Evolutionary conservation across 2,113 vertebrate genomes (phyloP).

Genomic region (Scartelaos histophorus): DNA sequence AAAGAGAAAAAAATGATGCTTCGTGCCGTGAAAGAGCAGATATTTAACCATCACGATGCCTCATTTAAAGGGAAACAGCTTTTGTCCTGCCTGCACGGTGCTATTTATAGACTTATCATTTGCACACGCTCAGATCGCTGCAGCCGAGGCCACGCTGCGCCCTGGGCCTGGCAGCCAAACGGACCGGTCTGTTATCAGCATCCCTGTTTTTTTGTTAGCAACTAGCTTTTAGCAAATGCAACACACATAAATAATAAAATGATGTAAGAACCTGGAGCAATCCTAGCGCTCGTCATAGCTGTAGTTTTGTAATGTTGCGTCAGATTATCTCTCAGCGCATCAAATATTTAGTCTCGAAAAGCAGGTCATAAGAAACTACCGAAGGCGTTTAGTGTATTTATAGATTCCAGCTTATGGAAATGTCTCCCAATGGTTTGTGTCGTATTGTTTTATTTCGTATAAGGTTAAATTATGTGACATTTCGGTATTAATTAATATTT

Average conservation of each 20-base stretch:
- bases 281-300: not conserved
- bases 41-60: slow-evolving; percentile 30
- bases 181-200: slow-evolving; percentile 38
- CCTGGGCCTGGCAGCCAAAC: slow-evolving; percentile 48
- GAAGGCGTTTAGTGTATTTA: not conserved
- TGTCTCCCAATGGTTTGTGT: not conserved
- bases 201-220: slow-evolving; percentile 9
- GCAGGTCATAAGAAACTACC: not conserved
- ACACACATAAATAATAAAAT: not conserved
- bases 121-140: slow-evolving; percentile 62
- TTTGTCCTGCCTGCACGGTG: slow-evolving; percentile 51
- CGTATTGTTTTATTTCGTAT: not conserved
- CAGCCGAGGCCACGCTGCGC: slow-evolving; percentile 56
- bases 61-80: slow-evolving; percentile 52
- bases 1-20: too few species aligned
- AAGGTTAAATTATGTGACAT: not conserved
- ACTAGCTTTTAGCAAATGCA: slow-evolving; percentile 9
- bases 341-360: slow-evolving; percentile 6
- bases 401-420: not conserved
- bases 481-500: not conserved
- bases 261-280: not conserved
- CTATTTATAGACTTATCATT: slow-evolving; percentile 74
- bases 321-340: not conserved
- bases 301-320: not conserved
- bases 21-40: not conserved